Base-by-base conservation (phyloP, 2,113 vertebrate genomes). In the Oryzias celebensis region DNA sequence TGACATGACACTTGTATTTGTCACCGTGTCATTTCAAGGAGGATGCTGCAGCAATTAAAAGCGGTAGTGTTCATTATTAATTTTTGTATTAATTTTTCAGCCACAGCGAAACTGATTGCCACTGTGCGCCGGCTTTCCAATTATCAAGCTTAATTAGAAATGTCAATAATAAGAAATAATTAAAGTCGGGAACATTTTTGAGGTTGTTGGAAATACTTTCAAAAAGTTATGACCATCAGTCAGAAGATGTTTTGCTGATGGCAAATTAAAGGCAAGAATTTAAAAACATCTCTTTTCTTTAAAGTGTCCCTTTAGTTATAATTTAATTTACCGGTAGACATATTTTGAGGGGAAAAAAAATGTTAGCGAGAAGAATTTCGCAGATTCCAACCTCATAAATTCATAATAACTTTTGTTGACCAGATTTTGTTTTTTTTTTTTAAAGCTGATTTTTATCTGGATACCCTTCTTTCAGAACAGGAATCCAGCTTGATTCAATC, bases 131-230 rank as follows among this genome's bases (percentile, higher is more conserved):
- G 81, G 83, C 85, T 82, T 89, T 88, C 86, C 90, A 91, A 92
- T 92, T 92, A 92, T 73, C 80, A 71, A 36, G 79, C 85, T 90
- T 91, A 90, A 92, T 92, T 92, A 91, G 90, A 92, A 90, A 90
- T 88, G 91, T 91, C 91, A 91, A 91, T 92, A 90, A 85, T 89
- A 91, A 91, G 85, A 90, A 89, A 91, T 89, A 92, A 91, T 91
- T 90, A 91, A 90, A 88, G 79, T 73, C 62, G 64, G 77, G 77
- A 83, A 89, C 87, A 73, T 72, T 89, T 36, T 91, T 89, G 89
- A 82, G 77, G 81, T 78, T 88, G 85, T 89, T 88, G 87, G 72
- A 78, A 85, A 84, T 73, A 65, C 78, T 84, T 68, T 36, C 8
- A 58, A 71, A 84, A 86, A 86, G 76, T 88, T 89, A 51, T 53